A percentile compares a stretch with the other conserved stretches of the same genome.
phyloP scores from a whole-genome alignment of 2,888 invertebrate species.

The Exephanes ischioxanthus region DNA sequence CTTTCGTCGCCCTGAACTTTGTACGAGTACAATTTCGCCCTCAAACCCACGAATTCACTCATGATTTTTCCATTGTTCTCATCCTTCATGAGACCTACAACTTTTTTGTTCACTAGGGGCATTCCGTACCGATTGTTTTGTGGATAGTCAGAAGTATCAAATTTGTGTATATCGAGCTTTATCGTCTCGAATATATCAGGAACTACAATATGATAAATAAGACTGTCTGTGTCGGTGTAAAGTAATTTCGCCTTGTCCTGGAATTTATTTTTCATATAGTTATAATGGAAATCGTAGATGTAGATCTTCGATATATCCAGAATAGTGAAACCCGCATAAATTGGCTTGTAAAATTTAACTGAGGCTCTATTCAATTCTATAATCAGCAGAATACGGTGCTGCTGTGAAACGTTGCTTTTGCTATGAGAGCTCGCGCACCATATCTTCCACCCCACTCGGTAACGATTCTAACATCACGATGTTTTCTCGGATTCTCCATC shows the following conservation, averaged over 20 bases:
- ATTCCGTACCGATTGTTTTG: slow-evolving; percentile 72
- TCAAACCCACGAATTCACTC: slow-evolving; percentile 70
- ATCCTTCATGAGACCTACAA: slow-evolving; percentile 78
- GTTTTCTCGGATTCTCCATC: slow-evolving; percentile 76
- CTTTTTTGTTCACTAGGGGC: slow-evolving; percentile 74
- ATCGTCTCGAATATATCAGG: slow-evolving; percentile 45
- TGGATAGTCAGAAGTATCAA: slow-evolving; percentile 75
- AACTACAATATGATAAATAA: slow-evolving; percentile 38
- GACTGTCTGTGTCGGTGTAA: slow-evolving; percentile 60
- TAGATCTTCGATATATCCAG: slow-evolving; percentile 57
- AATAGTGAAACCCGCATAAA: slow-evolving; percentile 42
- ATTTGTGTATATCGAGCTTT: slow-evolving; percentile 70
- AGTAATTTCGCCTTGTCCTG: slow-evolving; percentile 49
- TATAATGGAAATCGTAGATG: slow-evolving; percentile 69
- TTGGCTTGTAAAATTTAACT: slow-evolving; percentile 66
- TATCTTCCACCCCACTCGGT: slow-evolving; percentile 72
- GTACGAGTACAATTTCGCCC: slow-evolving; percentile 35
- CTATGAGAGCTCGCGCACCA: slow-evolving; percentile 76
- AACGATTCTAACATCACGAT: slow-evolving; percentile 77
- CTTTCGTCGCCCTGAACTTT: neutral
- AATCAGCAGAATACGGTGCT: slow-evolving; percentile 77
- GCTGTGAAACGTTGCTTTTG: slow-evolving; percentile 77
- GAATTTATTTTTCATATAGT: slow-evolving; percentile 49
- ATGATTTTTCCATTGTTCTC: slow-evolving; percentile 68
- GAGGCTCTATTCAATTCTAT: slow-evolving; percentile 73